phyloP scores from a whole-genome alignment of 2,113 vertebrate genomes.

The Athene noctua region DNA sequence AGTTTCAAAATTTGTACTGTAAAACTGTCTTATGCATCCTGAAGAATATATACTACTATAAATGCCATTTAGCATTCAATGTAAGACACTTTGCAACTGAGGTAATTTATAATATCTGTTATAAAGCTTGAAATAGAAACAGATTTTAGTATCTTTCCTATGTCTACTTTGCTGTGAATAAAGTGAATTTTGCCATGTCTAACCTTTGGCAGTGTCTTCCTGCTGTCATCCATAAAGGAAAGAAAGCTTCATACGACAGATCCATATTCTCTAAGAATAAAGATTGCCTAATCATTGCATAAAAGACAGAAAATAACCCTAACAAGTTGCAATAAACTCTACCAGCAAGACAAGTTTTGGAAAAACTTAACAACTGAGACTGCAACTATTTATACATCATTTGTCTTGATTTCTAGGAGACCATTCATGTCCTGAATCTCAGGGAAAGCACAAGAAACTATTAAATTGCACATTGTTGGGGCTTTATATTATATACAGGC shows the following conservation, averaged over 20 bases:
- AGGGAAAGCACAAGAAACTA: background rate
- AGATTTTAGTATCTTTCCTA: background rate
- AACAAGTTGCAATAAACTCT: background rate
- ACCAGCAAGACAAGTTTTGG: background rate
- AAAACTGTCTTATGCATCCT: background rate
- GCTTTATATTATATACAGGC: background rate
- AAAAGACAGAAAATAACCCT: background rate
- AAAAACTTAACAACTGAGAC: background rate
- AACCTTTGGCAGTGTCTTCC: background rate
- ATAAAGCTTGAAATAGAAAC: background rate
- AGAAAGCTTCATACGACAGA: background rate
- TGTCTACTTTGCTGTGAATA: background rate
- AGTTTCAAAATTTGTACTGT: background rate
- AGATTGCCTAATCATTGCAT: background rate
- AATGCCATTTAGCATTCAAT: background rate
- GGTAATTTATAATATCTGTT: background rate
- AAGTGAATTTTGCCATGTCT: background rate
- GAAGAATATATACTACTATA: background rate
- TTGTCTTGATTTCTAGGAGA: background rate
- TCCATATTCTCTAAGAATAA: background rate
- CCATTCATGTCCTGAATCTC: background rate
- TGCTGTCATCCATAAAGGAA: background rate
- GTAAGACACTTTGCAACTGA: background rate
- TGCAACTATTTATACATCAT: background rate
- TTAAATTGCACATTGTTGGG: background rate